phyloP scores from a whole-genome alignment of 2,888 invertebrate genomes.

The Cheilosia grossa region DNA sequence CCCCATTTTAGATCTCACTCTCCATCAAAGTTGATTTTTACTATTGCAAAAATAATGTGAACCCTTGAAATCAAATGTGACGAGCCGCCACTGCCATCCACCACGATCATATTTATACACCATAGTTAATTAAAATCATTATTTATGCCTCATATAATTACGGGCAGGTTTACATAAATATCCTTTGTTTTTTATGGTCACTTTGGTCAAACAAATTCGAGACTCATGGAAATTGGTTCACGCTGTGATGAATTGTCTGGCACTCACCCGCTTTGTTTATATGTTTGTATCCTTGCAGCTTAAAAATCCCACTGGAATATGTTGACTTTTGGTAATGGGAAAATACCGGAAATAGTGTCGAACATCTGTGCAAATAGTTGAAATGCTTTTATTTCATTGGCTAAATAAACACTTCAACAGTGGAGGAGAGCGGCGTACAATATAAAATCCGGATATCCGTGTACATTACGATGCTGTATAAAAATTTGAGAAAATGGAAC shows the following conservation, averaged over 20 bases:
- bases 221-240: background rate
- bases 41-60: no score
- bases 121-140: constrained; percentile 15
- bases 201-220: constrained; percentile 11
- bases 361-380: constrained; percentile 52
- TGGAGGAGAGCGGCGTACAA: constrained; percentile 42
- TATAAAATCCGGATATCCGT: constrained; percentile 59
- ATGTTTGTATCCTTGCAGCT: constrained; percentile 47
- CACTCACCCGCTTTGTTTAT: constrained; percentile 1
- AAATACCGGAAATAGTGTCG: constrained; percentile 23
- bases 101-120: constrained; percentile 12
- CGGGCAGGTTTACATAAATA: background rate
- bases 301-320: constrained; percentile 28
- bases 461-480: constrained; percentile 65
- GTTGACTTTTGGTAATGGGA: constrained; percentile 28
- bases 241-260: constrained; percentile 10
- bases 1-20: no score
- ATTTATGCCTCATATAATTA: background rate
- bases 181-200: background rate
- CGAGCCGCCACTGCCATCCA: no score
- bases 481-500: constrained; percentile 71
- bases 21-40: no score
- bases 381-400: constrained; percentile 49
- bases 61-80: no score
- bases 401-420: constrained; percentile 44